These are phyloP conservation scores for Drosophila gaucha DNA, from an alignment of 2,888 invertebrate species.

Conservation along the genomic window DNA sequence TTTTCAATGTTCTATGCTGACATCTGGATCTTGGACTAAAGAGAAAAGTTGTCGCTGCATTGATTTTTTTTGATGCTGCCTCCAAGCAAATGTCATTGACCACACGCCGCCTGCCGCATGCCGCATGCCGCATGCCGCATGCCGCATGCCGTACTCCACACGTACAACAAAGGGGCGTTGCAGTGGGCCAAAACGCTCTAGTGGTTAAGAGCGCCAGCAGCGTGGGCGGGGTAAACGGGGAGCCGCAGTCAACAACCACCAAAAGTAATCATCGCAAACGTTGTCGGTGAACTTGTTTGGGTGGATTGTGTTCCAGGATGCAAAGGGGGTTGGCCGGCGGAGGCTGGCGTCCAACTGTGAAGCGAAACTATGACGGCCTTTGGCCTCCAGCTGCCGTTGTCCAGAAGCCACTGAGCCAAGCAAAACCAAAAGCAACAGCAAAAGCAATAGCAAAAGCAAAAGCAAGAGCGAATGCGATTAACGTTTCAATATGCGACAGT, in stretches of 20 bases:
- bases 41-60: conserved; percentile 49
- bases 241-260: conserved; percentile 67
- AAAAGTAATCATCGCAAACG: conserved; percentile 76
- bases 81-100: conserved; percentile 72
- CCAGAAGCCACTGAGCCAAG: conserved; percentile 29
- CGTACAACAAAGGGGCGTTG: conserved; percentile 76
- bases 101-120: conserved; percentile 32
- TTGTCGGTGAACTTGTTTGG: conserved; percentile 43
- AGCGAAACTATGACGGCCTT: conserved; percentile 54
- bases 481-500: conserved; percentile 78
- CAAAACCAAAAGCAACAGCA: conserved; percentile 13
- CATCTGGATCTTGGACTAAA: conserved; percentile 12
- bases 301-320: conserved; percentile 5
- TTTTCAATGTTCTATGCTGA: background rate
- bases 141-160: conserved; percentile 21
- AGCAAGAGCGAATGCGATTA: conserved; percentile 64
- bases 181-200: conserved; percentile 18
- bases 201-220: background rate
- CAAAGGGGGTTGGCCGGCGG: background rate
- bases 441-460: conserved; percentile 23
- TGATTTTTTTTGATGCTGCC: conserved; percentile 54
- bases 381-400: conserved; percentile 45
- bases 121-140: conserved; percentile 28
- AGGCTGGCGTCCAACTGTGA: conserved; percentile 48
- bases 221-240: background rate